Base-by-base conservation (phyloP, 1,140 invertebrate species). In the Cataglyphis hispanica region DNA sequence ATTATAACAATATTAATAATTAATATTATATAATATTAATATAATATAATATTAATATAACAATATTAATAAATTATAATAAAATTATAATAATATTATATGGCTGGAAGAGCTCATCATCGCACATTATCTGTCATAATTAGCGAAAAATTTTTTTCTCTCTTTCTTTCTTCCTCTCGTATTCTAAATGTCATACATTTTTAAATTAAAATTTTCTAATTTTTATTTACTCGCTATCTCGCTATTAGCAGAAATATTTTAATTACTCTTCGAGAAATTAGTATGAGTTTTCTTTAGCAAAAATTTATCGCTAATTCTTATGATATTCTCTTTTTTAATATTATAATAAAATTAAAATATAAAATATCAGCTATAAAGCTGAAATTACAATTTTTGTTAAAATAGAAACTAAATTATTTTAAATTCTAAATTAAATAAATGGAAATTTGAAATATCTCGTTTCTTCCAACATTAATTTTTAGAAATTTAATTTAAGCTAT, bases 261-360 rank as follows among this genome's bases (percentile, higher is more conserved):
- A 10, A 75, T 75, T 25, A 46, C 7, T 0, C 11, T n/a, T 46
- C 13, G 16, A 31, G 8, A 0, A 76, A 63, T 5, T 72, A 1
- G 37, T 66, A 5, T 6, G 1, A 8, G 27, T 11, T 31, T 37
- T 58, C 25, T 6, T n/a, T 16, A 16, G 56, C 8, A 31, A 43
- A 8, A 46, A 27, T 63, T 43, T 67, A 4, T 25, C 2, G 72
- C 7, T 10, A 11, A 3, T 11, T n/a, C 2, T 46, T 13, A 25
- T 16, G 25, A 37, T 16, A 37, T 56, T 58, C n/a, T 74, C 16
- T 37, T 16, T 75, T 60, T 75, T 25, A 70, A 70, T 31, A 19
- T 16, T 16, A 6, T 16, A 46, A 46, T 46, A 46, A 3, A 46
- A 13, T 11, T 46, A n/a, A n/a, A n/a, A 31, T 31, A 2, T 2